Evolutionary conservation across 2,113 vertebrate species (phyloP), one percentile per base, ranked within the genome.

Genomic region (Progne subis): DNA sequence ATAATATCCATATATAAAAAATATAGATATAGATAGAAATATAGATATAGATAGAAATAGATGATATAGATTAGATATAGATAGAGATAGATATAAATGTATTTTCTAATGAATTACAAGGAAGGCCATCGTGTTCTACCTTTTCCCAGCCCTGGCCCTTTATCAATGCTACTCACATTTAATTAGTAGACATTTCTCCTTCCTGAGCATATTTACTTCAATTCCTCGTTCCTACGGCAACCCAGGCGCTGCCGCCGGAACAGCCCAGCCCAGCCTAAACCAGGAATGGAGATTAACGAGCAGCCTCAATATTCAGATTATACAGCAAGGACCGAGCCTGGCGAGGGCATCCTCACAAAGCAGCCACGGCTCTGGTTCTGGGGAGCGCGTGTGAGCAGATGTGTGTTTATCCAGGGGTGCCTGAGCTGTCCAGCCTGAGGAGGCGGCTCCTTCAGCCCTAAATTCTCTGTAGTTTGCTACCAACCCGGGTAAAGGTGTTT

Each of bases 161-260:
- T 97, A 95, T 96, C 97, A 96, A 94, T 92, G 97, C 96, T 93
- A 91, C 97, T 97, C 98, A 96, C 96, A 98, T 98, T 98, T 99
- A 98, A 99, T 99, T 98, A 98, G 98, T 95, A 98, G 98, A 98
- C 98, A 98, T 98, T 98, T 98, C 98, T 98, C 97, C 97, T 98
- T 98, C 96, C 97, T 98, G 98, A 98, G 98, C 98, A 95, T 98
- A 98, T 99, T 99, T 98, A 98, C 98, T 98, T 96, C 97, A 97
- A 96, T 98, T 97, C 97, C 95, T 96, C 86, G 98, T 99, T 98
- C 98, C 99, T 98, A 99, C 98, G 98, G 98, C 98, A 99, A 99
- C 99, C 96, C 98, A 95, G 97, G 92, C 98, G 98, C 98, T 96
- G 98, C 97, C 98, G 70, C 94, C 55, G 75, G 98, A 97, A 53